Evolutionary conservation across 2,113 vertebrate genomes (phyloP), one percentile per base, ranked within the genome.

Genomic region (Megalops atlanticus): DNA sequence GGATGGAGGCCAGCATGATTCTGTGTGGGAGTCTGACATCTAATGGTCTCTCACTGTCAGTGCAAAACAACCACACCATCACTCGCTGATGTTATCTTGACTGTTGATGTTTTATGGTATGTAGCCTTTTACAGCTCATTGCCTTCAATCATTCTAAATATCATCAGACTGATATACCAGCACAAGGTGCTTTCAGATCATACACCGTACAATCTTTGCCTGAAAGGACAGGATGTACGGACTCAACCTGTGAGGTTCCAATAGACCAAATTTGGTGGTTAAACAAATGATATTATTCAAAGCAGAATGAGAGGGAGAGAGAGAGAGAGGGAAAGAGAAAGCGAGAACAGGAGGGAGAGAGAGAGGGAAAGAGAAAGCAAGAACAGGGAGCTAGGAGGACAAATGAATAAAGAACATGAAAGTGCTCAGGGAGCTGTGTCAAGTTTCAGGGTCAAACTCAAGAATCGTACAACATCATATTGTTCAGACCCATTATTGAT

Each of bases 381-480:
- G 38, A 75, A 3, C n/a, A 33, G 74, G 31, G 47, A 49, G 45
- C 33, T 41, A 76, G 47, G 15, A 43, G 21, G 40, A 16, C 36
- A 35, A 39, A 18, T 64, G 27, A 47, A 31, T 27, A 76, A 27
- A 15, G 45, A 68, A 24, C 31, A 35, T 78, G 39, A 39, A 68
- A 64, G 54, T 78, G 40, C 36, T 41, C 52, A 68, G 4, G 35
- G 77, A 35, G 31, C 45, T 35, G 77, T 78, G 77, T 78, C 54
- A 68, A 10, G 77, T 78, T 78, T 78, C 77, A 27, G 52, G 77
- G 54, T 76, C 43, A 76, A 45, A 76, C 2, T 33, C 47, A n/a
- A 47, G 75, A 54, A 54, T 64, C 35, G 76, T 78, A n/a, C 33
- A 35, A 15, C 52, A 24, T 52, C 47, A 64, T 78, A 39, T 58